These are phyloP conservation scores for Parnassius orleans DNA, from an alignment of 2,888 invertebrate genomes.

Conservation along the genomic window DNA sequence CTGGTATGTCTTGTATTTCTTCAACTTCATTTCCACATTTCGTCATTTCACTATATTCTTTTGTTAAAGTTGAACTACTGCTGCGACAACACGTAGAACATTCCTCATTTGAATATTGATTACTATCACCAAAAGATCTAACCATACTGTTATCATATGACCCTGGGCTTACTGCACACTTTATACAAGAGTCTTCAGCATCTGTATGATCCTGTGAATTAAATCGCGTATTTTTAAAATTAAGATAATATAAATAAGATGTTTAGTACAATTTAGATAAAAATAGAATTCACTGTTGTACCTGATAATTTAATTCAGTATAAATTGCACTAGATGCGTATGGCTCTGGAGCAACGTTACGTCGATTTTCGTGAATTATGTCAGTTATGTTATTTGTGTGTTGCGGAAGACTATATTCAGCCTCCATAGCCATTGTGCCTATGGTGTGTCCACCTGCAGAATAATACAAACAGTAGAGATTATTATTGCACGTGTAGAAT, in stretches of 20 bases:
- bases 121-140: slow-evolving; percentile 68
- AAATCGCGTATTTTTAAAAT: background rate
- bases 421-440: slow-evolving; percentile 72
- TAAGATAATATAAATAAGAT: too few species aligned
- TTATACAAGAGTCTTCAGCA: slow-evolving; percentile 78
- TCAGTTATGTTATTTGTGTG: slow-evolving; percentile 60
- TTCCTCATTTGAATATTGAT: slow-evolving; percentile 74
- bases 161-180: slow-evolving; percentile 78
- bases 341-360: slow-evolving; percentile 81
- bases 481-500: too few species aligned
- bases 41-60: slow-evolving; percentile 76
- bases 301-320: slow-evolving; percentile 74
- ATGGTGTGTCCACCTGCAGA: slow-evolving; percentile 61
- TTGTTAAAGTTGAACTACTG: slow-evolving; percentile 71
- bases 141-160: slow-evolving; percentile 79
- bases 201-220: slow-evolving; percentile 69
- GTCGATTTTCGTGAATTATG: slow-evolving; percentile 60
- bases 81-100: slow-evolving; percentile 74
- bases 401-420: slow-evolving; percentile 73
- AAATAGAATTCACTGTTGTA: slow-evolving; percentile 28
- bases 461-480: background rate
- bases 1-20: slow-evolving; percentile 65
- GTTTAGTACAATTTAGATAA: too few species aligned
- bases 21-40: slow-evolving; percentile 72
- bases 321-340: slow-evolving; percentile 88